Base-by-base conservation (phyloP, 1,140 invertebrate genomes). In the Lerema accius region DNA sequence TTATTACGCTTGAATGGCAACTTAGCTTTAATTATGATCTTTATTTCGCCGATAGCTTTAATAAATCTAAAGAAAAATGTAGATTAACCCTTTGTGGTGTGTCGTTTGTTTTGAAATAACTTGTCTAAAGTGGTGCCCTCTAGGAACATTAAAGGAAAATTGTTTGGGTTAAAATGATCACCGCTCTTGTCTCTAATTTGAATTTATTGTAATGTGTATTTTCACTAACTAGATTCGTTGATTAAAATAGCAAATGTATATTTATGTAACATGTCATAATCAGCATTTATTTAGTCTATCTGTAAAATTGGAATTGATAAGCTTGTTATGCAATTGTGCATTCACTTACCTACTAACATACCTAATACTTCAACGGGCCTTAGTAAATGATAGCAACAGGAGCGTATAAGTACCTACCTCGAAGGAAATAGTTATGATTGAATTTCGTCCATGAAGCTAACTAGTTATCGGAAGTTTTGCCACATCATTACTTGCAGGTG, bases 21-120 rank as follows among this genome's bases (percentile, higher is more conserved):
- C 63, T 56, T 62, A 53, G 62, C 50, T 63, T 71, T 74, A 71
- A 74, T 74, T 67, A 74, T 74, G 66, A 69, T 48, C 63, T 74
- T 74, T 74, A 68, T 68, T 63, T 65, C 28, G 46, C 53, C 63
- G 46, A 68, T 71, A 66, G 65, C 42, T 50, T 10, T 37, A 63
- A 67, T 68, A 67, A 70, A 67, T 67, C 46, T 53, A 26, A 50
- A 45, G 63, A 61, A 68, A 71, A 71, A 68, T 71, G 55, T 58
- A 46, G 28, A 58, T 58, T 58, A 45, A 28, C n/a, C 26, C 42
- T 46, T 58, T 58, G 55, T 58, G 35, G 28, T 45, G 15, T 45
- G 28, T 58, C 13, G 32, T 53, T 37, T 35, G 43, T 58, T 58
- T 45, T 58, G 13, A 35, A 58, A 58, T 58, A 58, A 32, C 16